A percentile compares a stretch with the other conserved stretches of the same genome.
Evolutionary conservation across 2,797 vertebrate genomes (phyloP).

Genomic region (Protosalanx chinensis): DNA sequence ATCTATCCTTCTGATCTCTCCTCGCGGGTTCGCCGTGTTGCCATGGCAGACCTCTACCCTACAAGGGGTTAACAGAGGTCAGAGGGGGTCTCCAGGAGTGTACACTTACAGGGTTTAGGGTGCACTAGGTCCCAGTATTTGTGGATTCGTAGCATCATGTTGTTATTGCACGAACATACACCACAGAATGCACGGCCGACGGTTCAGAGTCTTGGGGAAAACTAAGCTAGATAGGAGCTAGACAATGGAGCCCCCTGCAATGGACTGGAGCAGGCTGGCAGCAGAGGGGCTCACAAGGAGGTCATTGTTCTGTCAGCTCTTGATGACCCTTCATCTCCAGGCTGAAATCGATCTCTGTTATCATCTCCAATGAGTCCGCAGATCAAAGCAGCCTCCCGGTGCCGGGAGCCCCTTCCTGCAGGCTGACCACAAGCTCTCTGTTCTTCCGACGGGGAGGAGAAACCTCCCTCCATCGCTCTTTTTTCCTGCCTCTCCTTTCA

Average conservation of each 20-base stretch:
- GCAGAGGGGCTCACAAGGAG: constrained; percentile 4
- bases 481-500: constrained; percentile 52
- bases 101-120: neutral
- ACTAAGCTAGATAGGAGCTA: neutral
- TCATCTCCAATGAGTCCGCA: constrained; percentile 44
- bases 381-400: constrained; percentile 52
- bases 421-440: neutral
- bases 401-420: constrained; percentile 6
- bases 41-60: constrained; percentile 10
- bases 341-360: constrained; percentile 21
- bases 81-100: neutral
- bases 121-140: constrained; percentile 10
- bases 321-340: constrained; percentile 35
- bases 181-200: neutral
- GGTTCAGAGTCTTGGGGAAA: neutral
- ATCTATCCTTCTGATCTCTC: neutral
- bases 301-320: constrained; percentile 6
- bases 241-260: neutral
- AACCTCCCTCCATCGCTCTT: constrained; percentile 39
- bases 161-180: neutral
- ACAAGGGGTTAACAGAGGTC: neutral
- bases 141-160: neutral
- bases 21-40: constrained; percentile 11
- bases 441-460: constrained; percentile 13
- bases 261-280: neutral